These are phyloP conservation scores for Caenorhabditis inopinata DNA, from an alignment of 1,140 invertebrate genomes.

Conservation along the genomic window DNA sequence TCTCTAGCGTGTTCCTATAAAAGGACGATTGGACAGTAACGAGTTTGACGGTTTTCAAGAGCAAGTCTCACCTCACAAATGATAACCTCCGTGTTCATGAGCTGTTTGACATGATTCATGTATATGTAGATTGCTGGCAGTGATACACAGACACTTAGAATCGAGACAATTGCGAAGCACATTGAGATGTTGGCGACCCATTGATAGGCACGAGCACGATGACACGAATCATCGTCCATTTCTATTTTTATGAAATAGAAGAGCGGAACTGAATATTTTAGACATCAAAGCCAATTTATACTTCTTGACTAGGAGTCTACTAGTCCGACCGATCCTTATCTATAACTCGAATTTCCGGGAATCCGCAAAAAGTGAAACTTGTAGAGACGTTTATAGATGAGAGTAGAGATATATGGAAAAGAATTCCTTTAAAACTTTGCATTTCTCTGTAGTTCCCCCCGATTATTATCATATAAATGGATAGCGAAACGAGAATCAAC, in stretches of 20 bases:
- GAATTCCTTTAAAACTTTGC: too few species aligned
- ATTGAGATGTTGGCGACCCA: conserved; percentile 15
- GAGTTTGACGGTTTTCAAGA: background rate
- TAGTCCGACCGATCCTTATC: background rate
- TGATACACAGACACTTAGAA: background rate
- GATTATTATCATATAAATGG: too few species aligned
- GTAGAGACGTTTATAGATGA: too few species aligned
- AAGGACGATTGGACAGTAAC: background rate
- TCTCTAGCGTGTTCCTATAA: conserved; percentile 14
- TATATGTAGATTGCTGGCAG: conserved; percentile 17
- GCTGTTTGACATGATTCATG: conserved; percentile 19
- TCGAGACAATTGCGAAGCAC: conserved; percentile 1
- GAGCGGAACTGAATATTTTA: too few species aligned
- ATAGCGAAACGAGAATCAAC: too few species aligned
- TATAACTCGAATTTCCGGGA: background rate
- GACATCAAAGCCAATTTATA: too few species aligned
- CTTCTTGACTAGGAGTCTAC: too few species aligned
- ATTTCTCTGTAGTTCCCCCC: too few species aligned
- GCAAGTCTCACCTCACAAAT: background rate
- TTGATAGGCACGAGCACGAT: conserved; percentile 1
- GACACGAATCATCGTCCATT: conserved; percentile 26
- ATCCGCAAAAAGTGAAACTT: background rate
- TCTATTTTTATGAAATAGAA: background rate
- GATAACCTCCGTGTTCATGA: conserved; percentile 3
- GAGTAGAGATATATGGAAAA: too few species aligned